These are phyloP conservation scores for Ornithoptera priamus DNA, from an alignment of 2,888 invertebrate species.

Conservation along the genomic window DNA sequence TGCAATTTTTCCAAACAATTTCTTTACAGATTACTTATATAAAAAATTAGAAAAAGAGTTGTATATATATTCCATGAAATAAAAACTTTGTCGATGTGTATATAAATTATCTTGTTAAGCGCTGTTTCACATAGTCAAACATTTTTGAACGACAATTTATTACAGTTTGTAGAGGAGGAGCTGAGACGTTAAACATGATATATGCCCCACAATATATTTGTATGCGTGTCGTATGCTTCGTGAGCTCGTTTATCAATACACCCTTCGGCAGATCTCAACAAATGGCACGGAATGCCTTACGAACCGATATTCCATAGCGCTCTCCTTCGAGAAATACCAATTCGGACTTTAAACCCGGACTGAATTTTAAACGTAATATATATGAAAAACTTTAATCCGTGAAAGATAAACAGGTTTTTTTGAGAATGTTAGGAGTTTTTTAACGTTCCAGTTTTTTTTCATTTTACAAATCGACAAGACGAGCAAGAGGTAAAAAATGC, in stretches of 20 bases:
- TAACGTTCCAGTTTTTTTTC: too few species aligned
- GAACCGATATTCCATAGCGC: conserved; percentile 3
- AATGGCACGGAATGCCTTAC: conserved; percentile 33
- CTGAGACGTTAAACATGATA: conserved; percentile 52
- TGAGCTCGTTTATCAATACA: conserved; percentile 70
- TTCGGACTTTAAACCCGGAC: neutral
- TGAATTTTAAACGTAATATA: neutral
- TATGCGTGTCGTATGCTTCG: conserved; percentile 61
- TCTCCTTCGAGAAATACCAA: neutral
- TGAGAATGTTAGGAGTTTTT: too few species aligned
- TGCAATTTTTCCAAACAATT: too few species aligned
- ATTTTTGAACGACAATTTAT: conserved; percentile 7
- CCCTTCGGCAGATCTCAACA: conserved; percentile 39
- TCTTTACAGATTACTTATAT: too few species aligned
- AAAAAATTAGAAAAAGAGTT: too few species aligned
- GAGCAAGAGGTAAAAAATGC: too few species aligned
- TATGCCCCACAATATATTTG: conserved; percentile 60
- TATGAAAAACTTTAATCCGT: neutral
- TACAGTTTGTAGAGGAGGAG: conserved; percentile 35
- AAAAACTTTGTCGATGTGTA: too few species aligned
- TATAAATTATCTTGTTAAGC: neutral
- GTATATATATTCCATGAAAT: too few species aligned
- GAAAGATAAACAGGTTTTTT: too few species aligned
- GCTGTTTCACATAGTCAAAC: conserved; percentile 2
- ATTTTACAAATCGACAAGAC: too few species aligned